Evolutionary conservation across 2,888 invertebrate genomes (phyloP), one percentile per base, ranked within the genome.

Genomic region (Alsophila aescularia): DNA sequence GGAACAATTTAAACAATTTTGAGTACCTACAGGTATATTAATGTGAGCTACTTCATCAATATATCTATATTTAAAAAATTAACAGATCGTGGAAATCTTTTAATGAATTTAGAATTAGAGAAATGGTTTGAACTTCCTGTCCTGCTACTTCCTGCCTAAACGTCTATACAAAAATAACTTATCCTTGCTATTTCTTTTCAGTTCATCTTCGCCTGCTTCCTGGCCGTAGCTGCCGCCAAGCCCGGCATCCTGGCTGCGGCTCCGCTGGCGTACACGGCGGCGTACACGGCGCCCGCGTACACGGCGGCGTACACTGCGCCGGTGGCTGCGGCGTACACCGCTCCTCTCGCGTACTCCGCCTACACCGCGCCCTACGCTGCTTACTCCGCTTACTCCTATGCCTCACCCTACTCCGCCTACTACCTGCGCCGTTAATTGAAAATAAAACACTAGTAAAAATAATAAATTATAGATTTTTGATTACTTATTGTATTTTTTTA

Each of bases 171-270:
- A 24, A 2, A 24, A 24, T 2, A 7, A 18, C 18, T 18, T 18
- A 4, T 4, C 18, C 5, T 9, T 27, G 27, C 8, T 27, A 21
- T 57, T 58, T 53, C n/a, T 69, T 84, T 73, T 8, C 75, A 93
- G 93, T 75, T 83, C 60, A 63, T 85, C 58, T 78, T 93, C 76
- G 81, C 87, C 41, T 93, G 91, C 68, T 75, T 93, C 68, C 65
- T 93, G 79, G 92, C 90, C 21, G 64, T 89, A 55, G 92, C 87
- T 39, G 80, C 84, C 32, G 91, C 92, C 48, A 86, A 87, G 67
- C 90, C 92, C 37, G 77, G 72, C 24, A 52, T 83, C 36, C 64
- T 82, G 67, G 86, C 84, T 36, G 81, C 81, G 6, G 81, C 83
- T 2, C 79, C 80, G 3, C 47, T 77, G 15, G 79, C 81, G 14